phyloP scores from a whole-genome alignment of 2,113 vertebrate genomes.

The Cololabis saira region DNA sequence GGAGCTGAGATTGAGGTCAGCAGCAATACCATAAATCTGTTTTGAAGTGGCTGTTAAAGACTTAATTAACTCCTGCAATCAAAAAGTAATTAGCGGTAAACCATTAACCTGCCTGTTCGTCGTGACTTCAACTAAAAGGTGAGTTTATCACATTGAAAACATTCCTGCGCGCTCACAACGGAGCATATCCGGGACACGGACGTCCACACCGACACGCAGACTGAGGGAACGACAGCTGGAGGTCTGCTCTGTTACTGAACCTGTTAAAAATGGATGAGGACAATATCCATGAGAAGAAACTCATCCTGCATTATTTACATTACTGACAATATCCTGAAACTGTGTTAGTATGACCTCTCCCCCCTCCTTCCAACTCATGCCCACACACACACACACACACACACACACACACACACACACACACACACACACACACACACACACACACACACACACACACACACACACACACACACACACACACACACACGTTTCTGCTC shows the following conservation, averaged over 20 bases:
- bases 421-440: too few species aligned
- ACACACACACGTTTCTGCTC: not conserved
- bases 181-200: not conserved
- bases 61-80: constrained; percentile 43
- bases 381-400: too few species aligned
- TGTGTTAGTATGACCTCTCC: constrained; percentile 50
- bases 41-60: constrained; percentile 27
- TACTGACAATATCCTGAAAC: constrained; percentile 47
- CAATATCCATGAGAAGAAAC: constrained; percentile 61
- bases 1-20: not conserved
- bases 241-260: constrained; percentile 53
- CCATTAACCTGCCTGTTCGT: constrained; percentile 40
- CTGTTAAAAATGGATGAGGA: constrained; percentile 75
- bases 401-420: too few species aligned
- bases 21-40: constrained; percentile 1
- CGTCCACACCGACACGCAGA: not conserved
- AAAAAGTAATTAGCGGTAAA: constrained; percentile 40
- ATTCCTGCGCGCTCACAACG: not conserved
- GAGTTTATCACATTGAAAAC: constrained; percentile 33
- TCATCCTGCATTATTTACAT: constrained; percentile 69
- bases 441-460: too few species aligned
- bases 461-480: not conserved
- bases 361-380: constrained; percentile 1
- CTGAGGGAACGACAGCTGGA: constrained; percentile 3
- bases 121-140: constrained; percentile 35